A percentile compares a stretch with the other conserved stretches of the same genome.
Evolutionary conservation across 92 coral and sea anemone species (phyloP).

Genomic region (Phenganax stokvisi): DNA sequence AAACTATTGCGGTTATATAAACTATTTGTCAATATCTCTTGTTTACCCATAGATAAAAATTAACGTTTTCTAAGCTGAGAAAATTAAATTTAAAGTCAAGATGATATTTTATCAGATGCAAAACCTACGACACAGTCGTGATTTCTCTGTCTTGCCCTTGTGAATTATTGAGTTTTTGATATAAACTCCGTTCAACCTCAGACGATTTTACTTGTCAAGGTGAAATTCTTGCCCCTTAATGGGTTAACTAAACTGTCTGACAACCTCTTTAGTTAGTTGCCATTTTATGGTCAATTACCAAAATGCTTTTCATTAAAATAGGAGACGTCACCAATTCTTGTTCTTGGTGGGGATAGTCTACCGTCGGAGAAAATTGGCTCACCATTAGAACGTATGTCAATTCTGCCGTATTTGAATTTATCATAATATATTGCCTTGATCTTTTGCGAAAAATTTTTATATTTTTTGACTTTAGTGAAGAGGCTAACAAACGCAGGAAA

Average conservation of each 20-base stretch:
- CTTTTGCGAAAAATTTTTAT: not conserved
- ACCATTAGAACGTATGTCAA: slow-evolving; percentile 59
- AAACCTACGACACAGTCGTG: too few species aligned
- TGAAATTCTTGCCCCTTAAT: too few species aligned
- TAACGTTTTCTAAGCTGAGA: too few species aligned
- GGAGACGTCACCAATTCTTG: slow-evolving; percentile 63
- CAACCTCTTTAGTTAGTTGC: not conserved
- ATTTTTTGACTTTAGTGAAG: not conserved
- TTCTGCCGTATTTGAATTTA: not conserved
- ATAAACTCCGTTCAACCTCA: too few species aligned
- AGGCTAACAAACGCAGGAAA: not conserved
- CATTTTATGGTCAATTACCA: not conserved
- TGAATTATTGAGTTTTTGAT: too few species aligned
- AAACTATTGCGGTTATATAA: too few species aligned
- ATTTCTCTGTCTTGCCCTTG: too few species aligned
- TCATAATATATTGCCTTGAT: not conserved
- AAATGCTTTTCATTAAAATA: slow-evolving; percentile 10
- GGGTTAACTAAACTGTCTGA: not conserved
- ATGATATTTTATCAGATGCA: too few species aligned
- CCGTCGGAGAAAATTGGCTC: slow-evolving; percentile 49
- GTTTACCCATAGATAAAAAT: too few species aligned
- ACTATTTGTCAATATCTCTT: too few species aligned
- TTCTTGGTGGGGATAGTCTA: slow-evolving; percentile 74
- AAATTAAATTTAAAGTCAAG: too few species aligned
- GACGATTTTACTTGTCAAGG: too few species aligned